Conservation (phyloP, 2,888 invertebrate species). For the Amphiduros pacificus region DNA sequence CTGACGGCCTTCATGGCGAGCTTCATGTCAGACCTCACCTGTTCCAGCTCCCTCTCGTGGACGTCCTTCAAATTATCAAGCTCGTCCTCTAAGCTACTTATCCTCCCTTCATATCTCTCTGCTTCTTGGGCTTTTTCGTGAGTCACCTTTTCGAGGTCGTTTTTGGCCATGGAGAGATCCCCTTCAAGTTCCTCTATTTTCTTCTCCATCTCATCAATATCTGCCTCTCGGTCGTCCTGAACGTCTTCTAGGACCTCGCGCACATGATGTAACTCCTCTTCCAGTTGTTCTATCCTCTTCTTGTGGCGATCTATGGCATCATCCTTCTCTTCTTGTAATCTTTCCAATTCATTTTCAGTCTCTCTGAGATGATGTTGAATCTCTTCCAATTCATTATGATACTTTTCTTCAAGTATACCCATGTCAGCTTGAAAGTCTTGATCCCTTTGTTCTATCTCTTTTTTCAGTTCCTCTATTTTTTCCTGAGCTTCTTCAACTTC, state of each 20-base stretch:
- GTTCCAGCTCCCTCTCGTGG: slow-evolving; percentile 7
- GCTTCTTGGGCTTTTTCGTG: too few species aligned
- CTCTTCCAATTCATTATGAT: background rate
- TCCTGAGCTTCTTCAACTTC: slow-evolving; percentile 4
- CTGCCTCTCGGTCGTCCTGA: slow-evolving; percentile 3
- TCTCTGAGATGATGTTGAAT: background rate
- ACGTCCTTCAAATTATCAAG: background rate
- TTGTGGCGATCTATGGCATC: background rate
- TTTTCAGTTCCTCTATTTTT: slow-evolving; percentile 7
- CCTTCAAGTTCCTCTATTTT: background rate
- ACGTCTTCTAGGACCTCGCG: background rate
- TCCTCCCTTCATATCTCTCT: too few species aligned
- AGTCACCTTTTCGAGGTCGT: slow-evolving; percentile 1
- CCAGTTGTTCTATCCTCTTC: background rate
- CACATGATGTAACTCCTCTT: background rate
- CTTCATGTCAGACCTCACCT: slow-evolving; percentile 2
- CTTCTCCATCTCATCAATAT: background rate
- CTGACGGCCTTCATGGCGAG: slow-evolving; percentile 5
- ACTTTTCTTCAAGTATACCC: background rate
- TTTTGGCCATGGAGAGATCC: background rate
- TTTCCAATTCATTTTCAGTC: background rate
- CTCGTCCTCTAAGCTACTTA: background rate
- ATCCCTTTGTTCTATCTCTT: background rate
- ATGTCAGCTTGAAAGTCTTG: slow-evolving; percentile 1
- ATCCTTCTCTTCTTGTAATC: background rate